Evolutionary conservation across 2,113 vertebrate genomes (phyloP).

Genomic region (Corythaixoides concolor): DNA sequence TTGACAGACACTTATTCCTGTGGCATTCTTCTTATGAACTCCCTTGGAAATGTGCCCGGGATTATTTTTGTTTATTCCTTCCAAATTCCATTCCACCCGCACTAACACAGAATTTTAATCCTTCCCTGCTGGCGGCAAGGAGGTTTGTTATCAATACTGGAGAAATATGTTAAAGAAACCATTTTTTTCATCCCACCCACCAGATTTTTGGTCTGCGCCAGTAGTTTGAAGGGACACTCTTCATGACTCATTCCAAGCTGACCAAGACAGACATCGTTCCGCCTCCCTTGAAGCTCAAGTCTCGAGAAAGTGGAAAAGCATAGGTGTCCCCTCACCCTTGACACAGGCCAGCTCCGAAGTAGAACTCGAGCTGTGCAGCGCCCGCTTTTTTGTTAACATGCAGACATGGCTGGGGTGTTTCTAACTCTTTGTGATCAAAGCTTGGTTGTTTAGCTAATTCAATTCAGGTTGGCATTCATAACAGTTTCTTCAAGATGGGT

Average conservation of each 20-base stretch:
- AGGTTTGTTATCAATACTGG: not conserved
- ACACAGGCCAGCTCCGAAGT: not conserved
- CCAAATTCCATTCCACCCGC: constrained; percentile 6
- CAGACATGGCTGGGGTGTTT: not conserved
- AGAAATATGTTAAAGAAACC: not conserved
- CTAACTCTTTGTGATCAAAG: not conserved
- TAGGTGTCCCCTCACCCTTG: not conserved
- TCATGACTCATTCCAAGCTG: not conserved
- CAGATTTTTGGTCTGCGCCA: not conserved
- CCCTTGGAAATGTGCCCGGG: constrained; percentile 39
- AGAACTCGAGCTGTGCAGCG: not conserved
- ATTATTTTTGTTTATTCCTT: constrained; percentile 67
- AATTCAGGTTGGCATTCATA: not conserved
- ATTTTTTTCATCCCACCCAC: not conserved
- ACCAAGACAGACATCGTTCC: not conserved
- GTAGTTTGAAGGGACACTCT: not conserved
- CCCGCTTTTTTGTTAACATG: not conserved
- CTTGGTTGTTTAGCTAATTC: not conserved
- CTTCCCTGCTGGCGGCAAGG: not conserved
- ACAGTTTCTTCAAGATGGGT: not conserved
- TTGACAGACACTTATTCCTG: constrained; percentile 45
- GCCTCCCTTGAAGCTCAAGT: not conserved
- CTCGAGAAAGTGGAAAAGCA: not conserved
- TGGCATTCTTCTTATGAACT: constrained; percentile 42
- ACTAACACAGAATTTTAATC: constrained; percentile 54